These are phyloP conservation scores for Colaptes auratus DNA, from an alignment of 2,113 vertebrate species.

Conservation along the genomic window DNA sequence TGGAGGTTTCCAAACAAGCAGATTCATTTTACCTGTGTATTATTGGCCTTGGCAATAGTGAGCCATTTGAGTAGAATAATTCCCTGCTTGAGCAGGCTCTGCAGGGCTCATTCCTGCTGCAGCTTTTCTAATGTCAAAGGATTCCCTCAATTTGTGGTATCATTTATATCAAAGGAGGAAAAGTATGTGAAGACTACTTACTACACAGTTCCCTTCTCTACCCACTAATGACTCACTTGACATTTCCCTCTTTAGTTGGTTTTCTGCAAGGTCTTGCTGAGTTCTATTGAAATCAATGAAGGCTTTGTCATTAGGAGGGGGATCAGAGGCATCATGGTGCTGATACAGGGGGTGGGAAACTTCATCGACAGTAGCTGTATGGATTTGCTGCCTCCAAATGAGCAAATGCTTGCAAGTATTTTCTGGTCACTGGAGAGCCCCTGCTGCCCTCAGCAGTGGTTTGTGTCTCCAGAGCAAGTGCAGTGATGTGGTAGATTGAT, in stretches of 20 bases:
- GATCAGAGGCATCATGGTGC: not conserved
- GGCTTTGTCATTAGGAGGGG: not conserved
- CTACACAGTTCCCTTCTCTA: not conserved
- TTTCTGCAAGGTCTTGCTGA: not conserved
- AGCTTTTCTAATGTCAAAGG: conserved; percentile 20
- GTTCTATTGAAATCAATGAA: conserved; percentile 3
- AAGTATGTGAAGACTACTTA: conserved; percentile 26
- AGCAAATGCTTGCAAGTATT: not conserved
- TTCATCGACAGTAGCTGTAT: not conserved
- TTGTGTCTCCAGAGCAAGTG: not conserved
- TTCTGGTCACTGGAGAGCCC: not conserved
- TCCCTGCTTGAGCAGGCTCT: not conserved
- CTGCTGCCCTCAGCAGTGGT: not conserved
- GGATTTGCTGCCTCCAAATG: conserved; percentile 1
- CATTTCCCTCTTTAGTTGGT: conserved; percentile 8
- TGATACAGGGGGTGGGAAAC: fast-evolving
- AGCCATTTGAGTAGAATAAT: not conserved
- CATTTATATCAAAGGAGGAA: conserved; percentile 22
- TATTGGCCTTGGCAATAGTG: not conserved
- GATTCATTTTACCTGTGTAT: not conserved
- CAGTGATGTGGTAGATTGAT: not conserved
- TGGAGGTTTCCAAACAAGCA: not conserved
- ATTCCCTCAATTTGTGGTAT: conserved; percentile 18
- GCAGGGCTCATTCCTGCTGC: not conserved
- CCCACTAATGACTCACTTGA: conserved; percentile 33